Evolutionary conservation across 2,113 vertebrate genomes (phyloP).

Genomic region (Nerophis lumbriciformis): DNA sequence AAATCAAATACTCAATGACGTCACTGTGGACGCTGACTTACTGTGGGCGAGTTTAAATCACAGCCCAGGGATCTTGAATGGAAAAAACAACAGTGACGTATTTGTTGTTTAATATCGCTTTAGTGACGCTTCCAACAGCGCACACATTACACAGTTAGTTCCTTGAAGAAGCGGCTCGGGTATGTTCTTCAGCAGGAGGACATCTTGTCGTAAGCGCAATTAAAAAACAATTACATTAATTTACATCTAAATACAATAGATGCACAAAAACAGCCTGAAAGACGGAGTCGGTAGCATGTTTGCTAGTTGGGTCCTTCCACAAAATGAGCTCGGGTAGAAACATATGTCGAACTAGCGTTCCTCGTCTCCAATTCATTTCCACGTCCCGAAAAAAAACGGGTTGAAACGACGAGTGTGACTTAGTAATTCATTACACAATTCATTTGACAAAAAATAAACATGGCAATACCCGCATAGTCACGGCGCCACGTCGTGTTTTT

Average conservation of each 20-base stretch:
- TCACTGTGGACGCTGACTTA: conserved; percentile 28
- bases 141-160: background rate
- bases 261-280: background rate
- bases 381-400: background rate
- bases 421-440: background rate
- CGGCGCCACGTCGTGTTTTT: too few species aligned
- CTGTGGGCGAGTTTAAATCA: conserved; percentile 17
- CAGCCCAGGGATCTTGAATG: background rate
- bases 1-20: background rate
- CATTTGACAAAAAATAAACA: too few species aligned
- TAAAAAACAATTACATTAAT: background rate
- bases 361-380: background rate
- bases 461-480: too few species aligned
- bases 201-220: background rate
- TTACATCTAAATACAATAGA: background rate
- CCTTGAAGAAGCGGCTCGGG: background rate
- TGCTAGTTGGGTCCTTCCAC: background rate
- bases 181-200: background rate
- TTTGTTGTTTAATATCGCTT: background rate
- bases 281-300: background rate
- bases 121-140: background rate
- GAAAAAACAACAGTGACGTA: background rate
- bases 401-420: too few species aligned
- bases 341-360: conserved; percentile 19
- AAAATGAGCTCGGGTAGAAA: conserved; percentile 20